Base-by-base conservation (phyloP, 2,113 vertebrate species). In the Ochotona princeps region DNA sequence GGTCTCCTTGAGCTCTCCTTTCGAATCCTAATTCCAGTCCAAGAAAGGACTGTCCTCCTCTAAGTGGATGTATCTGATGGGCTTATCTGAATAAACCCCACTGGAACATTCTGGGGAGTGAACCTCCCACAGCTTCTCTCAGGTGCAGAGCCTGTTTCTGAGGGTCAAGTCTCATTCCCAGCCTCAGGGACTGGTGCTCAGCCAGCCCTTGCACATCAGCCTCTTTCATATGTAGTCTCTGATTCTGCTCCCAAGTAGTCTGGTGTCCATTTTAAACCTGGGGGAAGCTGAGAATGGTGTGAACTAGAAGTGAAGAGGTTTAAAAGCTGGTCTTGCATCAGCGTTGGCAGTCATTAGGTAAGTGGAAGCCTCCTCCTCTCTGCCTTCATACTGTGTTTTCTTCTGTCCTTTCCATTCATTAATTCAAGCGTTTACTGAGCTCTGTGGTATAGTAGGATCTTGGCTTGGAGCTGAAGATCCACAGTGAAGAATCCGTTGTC, bases 211-310 rank as follows among this genome's bases (percentile, higher is more conserved):
- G 35, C 44, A 65, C 32, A 66, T n/a, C 15, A 21, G 20, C 23
- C 10, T 32, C n/a, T 67, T 66, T 61, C 17, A 79, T 17, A 38
- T 61, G 10, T 30, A 21, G 15, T 4, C 61, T 89, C 60, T 5
- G n/a, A 83, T 30, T 83, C 26, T 20, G 65, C 18, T 44, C 25
- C 47, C 3, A 60, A 26, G 20, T 32, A 2, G 8, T 70, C 70
- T 87, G 30, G 84, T 82, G 15, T 79, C 75, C 47, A 21, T 20
- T 35, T 95, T 83, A 30, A 89, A 78, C 21, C 26, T 69, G 51
- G 32, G 75, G 65, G 82, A 70, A 79, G 32, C 54, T n/a, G 35
- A 83, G 67, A 88, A 67, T 49, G 32, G 1, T 35, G 13, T 85
- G 23, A 66, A 15, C 18, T 1, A 10, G 38, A 78, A 87, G 38